Evolutionary conservation across 2,113 vertebrate genomes (phyloP).

Genomic region (Bujurquina vittata): DNA sequence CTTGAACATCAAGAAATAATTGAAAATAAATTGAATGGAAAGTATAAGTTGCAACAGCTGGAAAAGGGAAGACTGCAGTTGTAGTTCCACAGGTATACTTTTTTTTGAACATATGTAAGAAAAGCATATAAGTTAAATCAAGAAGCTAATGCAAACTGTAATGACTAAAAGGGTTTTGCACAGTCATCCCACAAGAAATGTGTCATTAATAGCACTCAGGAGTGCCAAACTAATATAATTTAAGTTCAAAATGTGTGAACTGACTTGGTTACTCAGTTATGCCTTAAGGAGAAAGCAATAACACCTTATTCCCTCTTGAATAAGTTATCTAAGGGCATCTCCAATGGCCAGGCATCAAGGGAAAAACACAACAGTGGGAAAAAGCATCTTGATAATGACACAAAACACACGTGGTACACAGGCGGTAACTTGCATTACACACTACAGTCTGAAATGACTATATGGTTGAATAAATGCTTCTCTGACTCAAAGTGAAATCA

Average conservation of each 20-base stretch:
- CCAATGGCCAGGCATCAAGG: constrained; percentile 24
- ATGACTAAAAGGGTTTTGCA: not conserved
- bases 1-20: constrained; percentile 1
- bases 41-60: not conserved
- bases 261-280: not conserved
- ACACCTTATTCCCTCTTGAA: constrained; percentile 63
- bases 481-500: not conserved
- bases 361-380: constrained; percentile 3
- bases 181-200: not conserved
- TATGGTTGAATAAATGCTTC: not conserved
- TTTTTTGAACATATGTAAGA: not conserved
- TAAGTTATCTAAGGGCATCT: constrained; percentile 25
- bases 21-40: not conserved
- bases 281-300: constrained; percentile 53
- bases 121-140: not conserved
- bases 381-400: constrained; percentile 18
- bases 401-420: not conserved
- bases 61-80: not conserved
- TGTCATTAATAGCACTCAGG: not conserved
- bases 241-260: constrained; percentile 38
- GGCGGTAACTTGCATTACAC: not conserved
- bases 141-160: not conserved
- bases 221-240: constrained; percentile 11
- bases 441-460: not conserved
- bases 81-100: not conserved